Percentiles rank a stretch among this genome's conserved stretches.
These are phyloP conservation scores for Chirona hameri DNA, from an alignment of 2,888 invertebrate species.

Conservation along the genomic window DNA sequence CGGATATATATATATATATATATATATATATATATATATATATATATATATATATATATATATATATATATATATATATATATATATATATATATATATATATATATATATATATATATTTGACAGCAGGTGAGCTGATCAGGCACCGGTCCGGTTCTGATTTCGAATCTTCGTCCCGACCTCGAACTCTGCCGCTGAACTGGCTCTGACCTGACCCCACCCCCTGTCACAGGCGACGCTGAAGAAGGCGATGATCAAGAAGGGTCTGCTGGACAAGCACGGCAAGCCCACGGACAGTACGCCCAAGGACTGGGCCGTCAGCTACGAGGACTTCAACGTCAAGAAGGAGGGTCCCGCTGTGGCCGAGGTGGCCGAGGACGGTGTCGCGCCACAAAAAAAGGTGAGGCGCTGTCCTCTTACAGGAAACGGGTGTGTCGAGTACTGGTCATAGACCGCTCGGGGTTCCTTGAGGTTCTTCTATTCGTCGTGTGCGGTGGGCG, in stretches of 20 bases:
- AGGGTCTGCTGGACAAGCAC: slow-evolving; percentile 88
- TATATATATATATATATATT: background rate
- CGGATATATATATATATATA: too few species aligned
- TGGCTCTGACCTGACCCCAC: background rate
- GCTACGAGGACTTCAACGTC: slow-evolving; percentile 56
- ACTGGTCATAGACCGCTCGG: too few species aligned
- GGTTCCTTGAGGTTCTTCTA: too few species aligned
- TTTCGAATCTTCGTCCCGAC: too few species aligned
- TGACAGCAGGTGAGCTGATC: background rate
- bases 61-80: background rate
- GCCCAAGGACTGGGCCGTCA: slow-evolving; percentile 80
- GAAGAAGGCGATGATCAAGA: slow-evolving; percentile 82
- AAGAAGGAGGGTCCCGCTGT: slow-evolving; percentile 35
- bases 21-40: too few species aligned
- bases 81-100: background rate
- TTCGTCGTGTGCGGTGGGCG: too few species aligned
- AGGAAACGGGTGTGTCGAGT: too few species aligned
- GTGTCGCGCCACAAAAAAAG: slow-evolving; percentile 51
- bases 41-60: too few species aligned
- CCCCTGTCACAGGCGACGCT: slow-evolving; percentile 61
- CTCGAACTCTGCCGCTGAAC: too few species aligned
- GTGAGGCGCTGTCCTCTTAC: too few species aligned
- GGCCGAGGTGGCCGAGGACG: slow-evolving; percentile 35
- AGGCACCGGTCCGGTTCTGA: background rate
- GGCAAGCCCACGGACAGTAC: slow-evolving; percentile 97